These are phyloP conservation scores for Grus americana DNA, from an alignment of 2,113 vertebrate species.

Conservation along the genomic window DNA sequence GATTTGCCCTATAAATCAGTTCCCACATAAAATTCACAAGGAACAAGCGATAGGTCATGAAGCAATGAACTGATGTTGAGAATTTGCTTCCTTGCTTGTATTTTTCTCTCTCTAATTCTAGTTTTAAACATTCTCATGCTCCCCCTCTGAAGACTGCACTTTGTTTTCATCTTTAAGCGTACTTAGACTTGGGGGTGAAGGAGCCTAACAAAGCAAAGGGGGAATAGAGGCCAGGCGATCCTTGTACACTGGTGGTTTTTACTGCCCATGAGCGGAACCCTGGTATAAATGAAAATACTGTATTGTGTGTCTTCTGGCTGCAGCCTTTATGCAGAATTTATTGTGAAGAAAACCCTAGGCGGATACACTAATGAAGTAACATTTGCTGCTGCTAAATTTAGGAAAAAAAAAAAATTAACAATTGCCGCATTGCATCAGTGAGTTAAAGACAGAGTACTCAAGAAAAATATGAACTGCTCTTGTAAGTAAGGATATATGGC, in stretches of 20 bases:
- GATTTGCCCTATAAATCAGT: constrained; percentile 4
- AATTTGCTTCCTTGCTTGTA: neutral
- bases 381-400: neutral
- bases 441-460: neutral
- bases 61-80: neutral
- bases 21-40: neutral
- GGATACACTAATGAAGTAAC: neutral
- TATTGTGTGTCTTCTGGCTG: neutral
- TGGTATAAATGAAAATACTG: neutral
- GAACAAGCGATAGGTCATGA: neutral
- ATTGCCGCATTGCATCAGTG: neutral
- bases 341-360: neutral
- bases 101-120: neutral
- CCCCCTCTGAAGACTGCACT: neutral
- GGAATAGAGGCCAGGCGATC: neutral
- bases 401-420: neutral
- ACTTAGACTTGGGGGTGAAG: neutral
- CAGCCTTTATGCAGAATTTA: neutral
- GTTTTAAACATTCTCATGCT: neutral
- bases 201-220: neutral
- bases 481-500: neutral
- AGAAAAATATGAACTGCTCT: neutral
- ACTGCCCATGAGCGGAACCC: neutral
- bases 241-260: neutral
- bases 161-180: neutral